These are phyloP conservation scores for Nebria ingens DNA, from an alignment of 1,140 invertebrate species.

Conservation along the genomic window DNA sequence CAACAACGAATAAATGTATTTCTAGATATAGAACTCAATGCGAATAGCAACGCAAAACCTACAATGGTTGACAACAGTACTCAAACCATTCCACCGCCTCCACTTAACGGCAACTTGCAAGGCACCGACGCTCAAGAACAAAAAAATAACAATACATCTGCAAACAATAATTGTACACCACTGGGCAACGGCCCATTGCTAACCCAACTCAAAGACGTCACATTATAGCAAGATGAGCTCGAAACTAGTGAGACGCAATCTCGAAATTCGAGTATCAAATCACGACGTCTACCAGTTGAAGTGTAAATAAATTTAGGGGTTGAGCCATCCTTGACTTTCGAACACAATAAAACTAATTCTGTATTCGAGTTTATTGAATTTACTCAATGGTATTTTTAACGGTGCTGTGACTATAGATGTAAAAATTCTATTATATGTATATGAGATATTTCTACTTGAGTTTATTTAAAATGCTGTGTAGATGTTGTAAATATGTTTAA, in stretches of 20 bases:
- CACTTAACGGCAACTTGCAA: slow-evolving; percentile 12
- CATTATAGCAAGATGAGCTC: slow-evolving; percentile 29
- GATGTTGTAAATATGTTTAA: slow-evolving; percentile 3
- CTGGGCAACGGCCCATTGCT: slow-evolving; percentile 27
- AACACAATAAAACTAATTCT: neutral
- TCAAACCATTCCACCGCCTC: slow-evolving; percentile 23
- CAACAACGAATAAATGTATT: slow-evolving; percentile 11
- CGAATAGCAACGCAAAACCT: slow-evolving; percentile 17
- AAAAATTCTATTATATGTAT: neutral
- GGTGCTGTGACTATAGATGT: slow-evolving; percentile 18
- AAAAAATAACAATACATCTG: slow-evolving; percentile 28
- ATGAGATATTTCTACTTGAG: slow-evolving; percentile 1
- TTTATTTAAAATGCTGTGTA: slow-evolving; percentile 1
- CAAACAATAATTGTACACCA: slow-evolving; percentile 18
- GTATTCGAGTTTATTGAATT: neutral
- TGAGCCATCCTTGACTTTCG: neutral
- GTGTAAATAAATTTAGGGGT: slow-evolving; percentile 15
- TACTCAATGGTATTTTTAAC: slow-evolving; percentile 15
- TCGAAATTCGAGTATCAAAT: slow-evolving; percentile 29
- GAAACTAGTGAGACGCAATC: slow-evolving; percentile 12
- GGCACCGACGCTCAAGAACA: slow-evolving; percentile 18
- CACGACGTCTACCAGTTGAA: slow-evolving; percentile 25
- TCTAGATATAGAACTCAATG: neutral
- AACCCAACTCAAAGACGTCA: slow-evolving; percentile 25
- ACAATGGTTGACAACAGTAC: slow-evolving; percentile 26